phyloP scores from a whole-genome alignment of 2,113 vertebrate species.

The Fregata magnificens region DNA sequence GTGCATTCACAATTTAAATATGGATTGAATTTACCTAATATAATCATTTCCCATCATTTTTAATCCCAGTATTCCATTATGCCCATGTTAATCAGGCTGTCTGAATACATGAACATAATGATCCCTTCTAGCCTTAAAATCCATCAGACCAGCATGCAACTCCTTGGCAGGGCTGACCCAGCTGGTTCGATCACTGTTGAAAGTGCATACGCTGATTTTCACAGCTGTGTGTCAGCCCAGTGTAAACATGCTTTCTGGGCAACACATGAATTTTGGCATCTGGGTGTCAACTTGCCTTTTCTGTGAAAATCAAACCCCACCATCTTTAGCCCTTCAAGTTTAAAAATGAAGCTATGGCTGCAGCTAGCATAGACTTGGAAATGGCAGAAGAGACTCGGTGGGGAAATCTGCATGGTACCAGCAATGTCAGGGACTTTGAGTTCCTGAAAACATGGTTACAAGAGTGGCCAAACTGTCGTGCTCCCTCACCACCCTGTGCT shows the following conservation, averaged over 20 bases:
- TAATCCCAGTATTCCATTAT: neutral
- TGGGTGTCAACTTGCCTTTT: neutral
- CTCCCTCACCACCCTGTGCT: accelerated
- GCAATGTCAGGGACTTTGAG: accelerated
- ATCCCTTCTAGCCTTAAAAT: neutral
- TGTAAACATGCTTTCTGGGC: neutral
- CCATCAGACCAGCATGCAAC: neutral
- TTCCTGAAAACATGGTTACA: neutral
- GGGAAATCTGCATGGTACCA: neutral
- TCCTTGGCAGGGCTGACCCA: accelerated
- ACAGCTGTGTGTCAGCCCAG: neutral
- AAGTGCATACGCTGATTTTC: accelerated
- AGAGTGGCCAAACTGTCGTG: accelerated
- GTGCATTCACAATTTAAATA: neutral
- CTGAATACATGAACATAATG: neutral
- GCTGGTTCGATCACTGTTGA: accelerated
- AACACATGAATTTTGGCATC: neutral
- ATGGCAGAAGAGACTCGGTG: neutral
- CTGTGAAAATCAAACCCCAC: neutral
- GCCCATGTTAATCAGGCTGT: neutral
- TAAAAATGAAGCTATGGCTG: neutral
- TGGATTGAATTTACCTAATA: neutral
- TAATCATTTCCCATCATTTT: neutral
- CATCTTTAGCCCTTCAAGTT: neutral
- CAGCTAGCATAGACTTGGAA: neutral